Evolutionary conservation across 1,140 invertebrate genomes (phyloP), one percentile per base, ranked within the genome.

Genomic region (Eurosta solidaginis): DNA sequence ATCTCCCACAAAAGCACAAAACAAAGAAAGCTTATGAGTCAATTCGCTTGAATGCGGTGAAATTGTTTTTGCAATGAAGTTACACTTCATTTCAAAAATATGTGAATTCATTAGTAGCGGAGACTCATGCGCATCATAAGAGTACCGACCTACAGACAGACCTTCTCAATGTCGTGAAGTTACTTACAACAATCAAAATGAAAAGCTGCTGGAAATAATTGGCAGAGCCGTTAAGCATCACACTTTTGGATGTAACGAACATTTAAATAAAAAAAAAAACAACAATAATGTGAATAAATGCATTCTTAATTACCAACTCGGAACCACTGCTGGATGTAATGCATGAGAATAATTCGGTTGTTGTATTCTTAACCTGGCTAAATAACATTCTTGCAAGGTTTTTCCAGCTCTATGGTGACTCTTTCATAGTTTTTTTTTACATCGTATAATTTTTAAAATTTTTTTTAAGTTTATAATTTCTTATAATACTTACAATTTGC

Each of bases 401-500:
- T n/a, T n/a, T n/a, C n/a, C n/a, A n/a, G n/a, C n/a, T n/a, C n/a
- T 17, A 9, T 49, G 47, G n/a, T 3, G 17, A 17, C 4, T 5
- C 12, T 49, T 49, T 49, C 3, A 17, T 49, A 14, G 17, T 49
- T 49, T 14, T 49, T 59, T 27, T 59, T 27, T 59, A 10, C 7
- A 3, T 59, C n/a, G n/a, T n/a, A n/a, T 10, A 59, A n/a, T 20
- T 74, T 17, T 44, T 74, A 5, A 42, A 0, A 14, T 44, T 45
- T 47, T 47, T 47, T 74, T 33, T 68, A n/a, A n/a, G n/a, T n/a
- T n/a, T 63, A 27, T 27, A 63, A 63, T 33, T 68, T 74, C 36
- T 10, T 33, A n/a, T 47, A 33, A 74, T 63, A 90, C 91, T 91
- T 89, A 91, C 91, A 82, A 91, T 91, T 89, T 91, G 91, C 82